Evolutionary conservation across 2,888 invertebrate genomes (phyloP), one percentile per base, ranked within the genome.

Genomic region (Eustalomyia histrio): DNA sequence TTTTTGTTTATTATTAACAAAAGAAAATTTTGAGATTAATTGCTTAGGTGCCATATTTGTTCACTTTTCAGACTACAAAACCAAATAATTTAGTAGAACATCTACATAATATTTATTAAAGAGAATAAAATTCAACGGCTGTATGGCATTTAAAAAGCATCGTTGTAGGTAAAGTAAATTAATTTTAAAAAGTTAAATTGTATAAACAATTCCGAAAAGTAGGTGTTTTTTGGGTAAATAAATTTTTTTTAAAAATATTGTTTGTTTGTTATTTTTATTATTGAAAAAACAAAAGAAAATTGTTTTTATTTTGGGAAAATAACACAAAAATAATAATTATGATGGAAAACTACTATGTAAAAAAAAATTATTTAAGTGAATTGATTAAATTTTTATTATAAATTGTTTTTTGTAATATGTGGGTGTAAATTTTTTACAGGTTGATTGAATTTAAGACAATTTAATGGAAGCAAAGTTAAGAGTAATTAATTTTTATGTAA

Each of bases 151-250:
- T 47, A 1, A 14, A 39, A 12, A 14, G 76, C 81, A 75, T 74
- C 71, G 81, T 78, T 81, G 81, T 74, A 81, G 78, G 81, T 78
- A 78, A 78, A 81, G 73, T 73, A 69, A 76, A 80, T 74, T 74
- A 71, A 60, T 61, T 71, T 52, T 24, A 71, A 82, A 83, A 83
- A 78, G 79, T 82, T 80, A 76, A 83, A 80, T 82, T 83, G 71
- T 74, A 72, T 83, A 84, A 84, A 84, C 85, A 84, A 80, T 83
- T 75, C 60, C 52, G 69, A 68, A 81, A 83, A 84, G 85, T 85
- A 84, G 83, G 82, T 83, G 83, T 83, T 83, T 81, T 72, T 83
- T 79, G 74, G 76, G 57, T 78, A 83, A 82, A 83, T 82, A 81
- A 65, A 76, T 75, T 63, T 29, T 21, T 75, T 63, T 29, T 21